Base-by-base conservation (phyloP, 2,797 vertebrate species). In the Gadopsis bispinosus region DNA sequence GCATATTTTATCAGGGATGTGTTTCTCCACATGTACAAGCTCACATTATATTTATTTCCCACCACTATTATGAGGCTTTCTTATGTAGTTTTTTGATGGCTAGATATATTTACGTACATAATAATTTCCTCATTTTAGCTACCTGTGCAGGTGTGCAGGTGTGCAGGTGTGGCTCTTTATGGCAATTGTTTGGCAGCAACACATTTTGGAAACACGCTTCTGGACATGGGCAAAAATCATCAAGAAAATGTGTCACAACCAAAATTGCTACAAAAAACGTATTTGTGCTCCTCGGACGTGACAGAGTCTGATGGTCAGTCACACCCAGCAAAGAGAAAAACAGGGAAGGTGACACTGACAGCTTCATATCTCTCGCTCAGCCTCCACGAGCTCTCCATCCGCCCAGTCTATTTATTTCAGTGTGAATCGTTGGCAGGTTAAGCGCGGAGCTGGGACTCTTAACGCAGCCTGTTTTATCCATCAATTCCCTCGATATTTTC, bases 391-490 rank as follows among this genome's bases (percentile, higher is more conserved):
- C 69, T 67, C 62, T 69, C 75, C 58, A 43, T 65, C 75, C 79
- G 66, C 60, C 39, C 13, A 70, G 64, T 83, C 73, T 60, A 80
- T 80, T 79, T 54, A 72, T 71, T 76, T 85, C 61, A 72, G 33
- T 59, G 86, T 62, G 74, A 84, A 81, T 83, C 41, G 45, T 78
- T 89, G 87, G 83, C 81, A 85, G 88, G 84, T 89, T 87, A 83
- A 87, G 73, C 56, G 31, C 70, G 81, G 72, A 75, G 63, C 73
- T 80, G 79, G 78, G 77, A 73, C 62, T 85, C 51, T 77, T 80
- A 66, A 74, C 84, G 73, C 35, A 56, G 69, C 58, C 69, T 72
- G 67, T 83, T 88, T 84, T 75, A 85, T 85, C 67, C 72, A 71
- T 88, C 73, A 77, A 56, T 60, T 85, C 62, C 60, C 69, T 59